Evolutionary conservation across 2,113 vertebrate genomes (phyloP).

Genomic region (Catharus bicknelli): DNA sequence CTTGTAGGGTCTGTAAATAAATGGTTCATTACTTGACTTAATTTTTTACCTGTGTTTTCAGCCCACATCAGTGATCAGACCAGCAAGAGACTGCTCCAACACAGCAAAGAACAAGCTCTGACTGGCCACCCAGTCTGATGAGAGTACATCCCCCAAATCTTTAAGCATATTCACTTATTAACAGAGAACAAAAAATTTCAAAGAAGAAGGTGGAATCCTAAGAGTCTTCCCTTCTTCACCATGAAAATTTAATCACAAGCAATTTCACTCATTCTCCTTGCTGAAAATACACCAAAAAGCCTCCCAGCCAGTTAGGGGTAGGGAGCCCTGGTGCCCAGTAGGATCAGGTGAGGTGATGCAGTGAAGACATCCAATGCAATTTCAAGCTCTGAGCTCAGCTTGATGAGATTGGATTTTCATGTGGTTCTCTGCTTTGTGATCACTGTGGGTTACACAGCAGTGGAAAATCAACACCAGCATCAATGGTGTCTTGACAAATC

Average conservation of each 20-base stretch:
- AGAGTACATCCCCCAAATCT: not conserved
- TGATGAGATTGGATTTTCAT: not conserved
- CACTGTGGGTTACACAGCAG: constrained; percentile 10
- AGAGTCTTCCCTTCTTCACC: constrained; percentile 26
- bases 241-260: constrained; percentile 63
- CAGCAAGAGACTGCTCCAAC: not conserved
- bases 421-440: constrained; percentile 28
- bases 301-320: not conserved
- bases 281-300: constrained; percentile 31
- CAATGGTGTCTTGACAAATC: not conserved
- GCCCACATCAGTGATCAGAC: not conserved
- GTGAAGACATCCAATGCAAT: not conserved
- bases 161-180: constrained; percentile 55
- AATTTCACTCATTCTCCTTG: constrained; percentile 43
- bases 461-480: constrained; percentile 14
- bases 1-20: not conserved
- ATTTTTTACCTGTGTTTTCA: not conserved
- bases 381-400: constrained; percentile 34
- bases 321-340: not conserved
- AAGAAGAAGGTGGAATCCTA: constrained; percentile 39
- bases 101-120: not conserved
- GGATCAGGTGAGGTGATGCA: constrained; percentile 1
- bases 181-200: constrained; percentile 49
- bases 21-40: not conserved
- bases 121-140: not conserved